These are phyloP conservation scores for Phortica magna DNA, from an alignment of 2,888 invertebrate species.

Conservation along the genomic window DNA sequence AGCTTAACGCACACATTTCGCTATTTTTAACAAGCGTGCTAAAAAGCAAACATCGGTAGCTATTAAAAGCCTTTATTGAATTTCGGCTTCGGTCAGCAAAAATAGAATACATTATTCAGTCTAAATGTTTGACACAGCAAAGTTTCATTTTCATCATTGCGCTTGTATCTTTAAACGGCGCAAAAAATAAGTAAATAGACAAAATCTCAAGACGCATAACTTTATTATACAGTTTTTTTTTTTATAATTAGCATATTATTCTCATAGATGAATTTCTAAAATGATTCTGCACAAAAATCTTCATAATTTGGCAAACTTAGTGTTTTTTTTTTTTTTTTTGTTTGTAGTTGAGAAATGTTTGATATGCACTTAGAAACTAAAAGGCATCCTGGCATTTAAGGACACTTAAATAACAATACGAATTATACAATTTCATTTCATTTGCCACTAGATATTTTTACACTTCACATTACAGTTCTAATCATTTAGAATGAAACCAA, in stretches of 20 bases:
- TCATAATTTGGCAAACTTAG: neutral
- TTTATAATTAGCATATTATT: neutral
- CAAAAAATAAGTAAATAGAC: neutral
- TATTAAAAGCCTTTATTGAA: no score
- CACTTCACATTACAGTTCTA: neutral
- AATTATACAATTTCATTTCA: neutral
- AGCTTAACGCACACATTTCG: no score
- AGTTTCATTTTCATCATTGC: neutral
- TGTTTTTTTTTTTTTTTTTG: slow-evolving; percentile 2
- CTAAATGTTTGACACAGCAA: neutral
- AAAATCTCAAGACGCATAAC: neutral
- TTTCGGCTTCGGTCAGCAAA: no score
- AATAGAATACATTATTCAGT: neutral
- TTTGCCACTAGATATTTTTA: neutral
- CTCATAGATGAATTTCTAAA: neutral
- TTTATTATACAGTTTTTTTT: slow-evolving; percentile 20
- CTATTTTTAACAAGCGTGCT: no score
- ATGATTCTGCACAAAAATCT: slow-evolving; percentile 15
- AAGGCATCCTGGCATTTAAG: slow-evolving; percentile 60
- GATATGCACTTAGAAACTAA: slow-evolving; percentile 59
- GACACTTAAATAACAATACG: slow-evolving; percentile 48
- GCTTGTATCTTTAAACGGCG: no score
- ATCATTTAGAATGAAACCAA: slow-evolving; percentile 32
- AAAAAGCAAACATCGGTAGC: no score
- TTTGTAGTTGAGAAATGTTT: slow-evolving; percentile 20